phyloP scores from a whole-genome alignment of 2,113 vertebrate genomes.

The Hippocampus abdominalis region DNA sequence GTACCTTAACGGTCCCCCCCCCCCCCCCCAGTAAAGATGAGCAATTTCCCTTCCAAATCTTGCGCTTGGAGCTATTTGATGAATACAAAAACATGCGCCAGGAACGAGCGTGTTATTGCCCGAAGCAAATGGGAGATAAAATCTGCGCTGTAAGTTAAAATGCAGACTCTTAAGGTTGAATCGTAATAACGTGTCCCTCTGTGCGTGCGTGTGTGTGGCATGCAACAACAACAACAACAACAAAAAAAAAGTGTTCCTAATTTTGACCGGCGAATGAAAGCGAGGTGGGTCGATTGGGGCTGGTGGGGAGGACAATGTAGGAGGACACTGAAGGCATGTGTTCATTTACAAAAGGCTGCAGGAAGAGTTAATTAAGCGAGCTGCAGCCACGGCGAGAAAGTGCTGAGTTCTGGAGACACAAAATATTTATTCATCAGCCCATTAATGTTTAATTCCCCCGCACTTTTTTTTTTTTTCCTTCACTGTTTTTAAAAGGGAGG shows the following conservation, averaged over 20 bases:
- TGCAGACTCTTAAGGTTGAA: slow-evolving; percentile 47
- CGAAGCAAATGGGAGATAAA: slow-evolving; percentile 35
- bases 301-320: slow-evolving; percentile 22
- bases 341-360: slow-evolving; percentile 65
- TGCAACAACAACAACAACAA: slow-evolving; percentile 4
- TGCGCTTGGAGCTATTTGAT: slow-evolving; percentile 28
- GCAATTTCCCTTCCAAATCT: slow-evolving; percentile 12
- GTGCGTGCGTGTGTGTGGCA: slow-evolving; percentile 31
- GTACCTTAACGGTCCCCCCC: not conserved
- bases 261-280: slow-evolving; percentile 23
- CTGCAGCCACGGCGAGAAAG: slow-evolving; percentile 57
- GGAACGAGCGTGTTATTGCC: slow-evolving; percentile 28
- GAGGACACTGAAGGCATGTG: slow-evolving; percentile 58
- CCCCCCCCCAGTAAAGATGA: not conserved
- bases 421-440: slow-evolving; percentile 74
- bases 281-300: not conserved
- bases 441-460: slow-evolving; percentile 69
- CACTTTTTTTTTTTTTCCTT: not conserved
- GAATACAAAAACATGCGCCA: slow-evolving; percentile 50
- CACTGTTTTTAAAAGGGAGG: slow-evolving; percentile 54
- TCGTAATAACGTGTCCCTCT: slow-evolving; percentile 45
- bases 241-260: slow-evolving; percentile 42
- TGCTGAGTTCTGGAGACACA: slow-evolving; percentile 70
- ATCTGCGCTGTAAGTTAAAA: slow-evolving; percentile 59
- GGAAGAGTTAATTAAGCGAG: slow-evolving; percentile 70